Base-by-base conservation (phyloP, 2,888 invertebrate species). In the Unio delphinus region DNA sequence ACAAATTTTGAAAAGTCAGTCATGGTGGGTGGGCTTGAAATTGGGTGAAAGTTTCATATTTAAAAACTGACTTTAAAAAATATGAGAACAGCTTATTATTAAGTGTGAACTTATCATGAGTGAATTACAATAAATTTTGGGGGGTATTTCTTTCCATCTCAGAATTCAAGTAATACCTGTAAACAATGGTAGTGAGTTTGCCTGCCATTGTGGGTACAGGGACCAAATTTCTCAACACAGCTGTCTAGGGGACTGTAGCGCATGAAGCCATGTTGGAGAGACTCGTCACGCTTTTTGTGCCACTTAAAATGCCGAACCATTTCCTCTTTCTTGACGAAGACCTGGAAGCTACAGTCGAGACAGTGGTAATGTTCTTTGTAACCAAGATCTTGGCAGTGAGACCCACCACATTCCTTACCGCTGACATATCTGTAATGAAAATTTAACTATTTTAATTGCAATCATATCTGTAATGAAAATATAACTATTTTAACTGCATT, bases 231-330 rank as follows among this genome's bases (percentile, higher is more conserved):
- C 78, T 95, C 95, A 3, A 95, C 94, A 90, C 99, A 99, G 90
- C 98, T 97, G 89, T 99, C 98, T 76, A 95, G 93, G 0, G 98
- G 97, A 67, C 97, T 97, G 90, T 97, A 99, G 68, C 97, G 92
- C 89, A 97, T 95, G 91, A 97, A 97, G 23, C 98, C 98, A 87
- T 98, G 96, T 79, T 97, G 96, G 56, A 99, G 91, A 8, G 97
- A 97, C 89, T 99, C 98, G 87, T 98, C 98, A 3, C 98, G 93
- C 91, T 99, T 99, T 92, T 98, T 97, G 92, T 99, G 98, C 98
- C 98, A 98, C 92, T 99, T 99, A 89, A 97, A 96, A 90, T 99
- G 98, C 60, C 98, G 93, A 79, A 98, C 98, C 95, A 99, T 98
- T 90, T 99, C 98, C 90, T 99, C 99, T 89, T 98, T 98, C 91